Evolutionary conservation across 2,888 invertebrate genomes (phyloP).

Genomic region (Drepanosiphum platanoidis): DNA sequence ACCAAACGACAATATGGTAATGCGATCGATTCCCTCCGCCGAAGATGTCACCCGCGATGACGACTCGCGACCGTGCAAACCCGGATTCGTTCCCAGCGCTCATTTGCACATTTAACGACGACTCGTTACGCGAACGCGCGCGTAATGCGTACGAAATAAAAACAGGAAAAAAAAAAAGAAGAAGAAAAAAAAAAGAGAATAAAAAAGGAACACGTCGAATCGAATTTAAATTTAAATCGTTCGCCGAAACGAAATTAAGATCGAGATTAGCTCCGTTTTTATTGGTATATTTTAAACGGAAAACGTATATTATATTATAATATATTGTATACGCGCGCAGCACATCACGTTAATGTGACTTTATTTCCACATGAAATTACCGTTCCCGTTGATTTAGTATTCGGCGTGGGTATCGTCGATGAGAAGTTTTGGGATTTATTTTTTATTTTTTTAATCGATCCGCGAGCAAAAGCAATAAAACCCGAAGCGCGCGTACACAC

Average conservation of each 20-base stretch:
- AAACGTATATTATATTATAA: neutral
- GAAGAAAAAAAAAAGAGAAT: neutral
- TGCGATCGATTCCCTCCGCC: neutral
- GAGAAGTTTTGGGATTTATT: neutral
- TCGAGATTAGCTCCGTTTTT: neutral
- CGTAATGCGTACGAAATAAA: neutral
- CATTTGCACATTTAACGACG: slow-evolving; percentile 3
- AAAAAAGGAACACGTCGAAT: neutral
- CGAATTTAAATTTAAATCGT: slow-evolving; percentile 18
- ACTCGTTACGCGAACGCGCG: neutral
- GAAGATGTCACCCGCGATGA: neutral
- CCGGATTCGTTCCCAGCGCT: neutral
- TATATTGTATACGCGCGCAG: neutral
- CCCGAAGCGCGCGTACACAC: neutral
- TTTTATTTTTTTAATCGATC: neutral
- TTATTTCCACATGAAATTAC: slow-evolving; percentile 5
- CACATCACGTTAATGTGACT: neutral
- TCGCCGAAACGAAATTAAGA: neutral
- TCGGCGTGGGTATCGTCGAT: neutral
- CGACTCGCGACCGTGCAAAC: too few species aligned
- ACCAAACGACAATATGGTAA: too few species aligned
- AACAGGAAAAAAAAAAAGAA: neutral
- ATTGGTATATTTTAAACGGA: neutral
- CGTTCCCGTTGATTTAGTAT: neutral
- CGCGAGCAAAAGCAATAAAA: neutral